phyloP scores from a whole-genome alignment of 2,797 vertebrate species.

The Discoglossus pictus region DNA sequence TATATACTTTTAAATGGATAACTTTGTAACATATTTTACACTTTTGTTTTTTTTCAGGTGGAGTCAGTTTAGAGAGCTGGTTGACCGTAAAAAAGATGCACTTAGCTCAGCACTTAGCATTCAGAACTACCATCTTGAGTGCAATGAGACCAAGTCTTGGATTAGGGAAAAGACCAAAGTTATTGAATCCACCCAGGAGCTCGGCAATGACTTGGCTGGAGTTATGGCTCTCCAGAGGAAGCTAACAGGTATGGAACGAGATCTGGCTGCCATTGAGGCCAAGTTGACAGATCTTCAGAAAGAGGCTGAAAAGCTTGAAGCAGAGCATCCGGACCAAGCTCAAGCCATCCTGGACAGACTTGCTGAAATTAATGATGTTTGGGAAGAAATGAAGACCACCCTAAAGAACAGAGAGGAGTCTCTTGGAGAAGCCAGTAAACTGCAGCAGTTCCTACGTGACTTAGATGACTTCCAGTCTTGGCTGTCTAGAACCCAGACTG shows the following conservation, averaged over 20 bases:
- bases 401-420: conserved; percentile 93
- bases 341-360: conserved; percentile 88
- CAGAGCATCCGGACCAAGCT: conserved; percentile 90
- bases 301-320: conserved; percentile 86
- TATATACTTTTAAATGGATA: too few species aligned
- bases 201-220: conserved; percentile 92
- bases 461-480: conserved; percentile 98
- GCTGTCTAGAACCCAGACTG: conserved; percentile 94
- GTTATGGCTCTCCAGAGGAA: conserved; percentile 98
- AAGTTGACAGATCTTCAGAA: conserved; percentile 91
- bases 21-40: too few species aligned
- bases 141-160: conserved; percentile 98
- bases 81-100: conserved; percentile 93
- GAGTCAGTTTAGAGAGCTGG: conserved; percentile 96
- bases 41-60: conserved; percentile 72
- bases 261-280: conserved; percentile 92
- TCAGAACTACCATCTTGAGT: conserved; percentile 98
- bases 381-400: conserved; percentile 96
- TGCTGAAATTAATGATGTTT: conserved; percentile 86
- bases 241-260: conserved; percentile 95
- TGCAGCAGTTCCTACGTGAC: conserved; percentile 95
- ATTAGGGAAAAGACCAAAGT: conserved; percentile 99
- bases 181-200: conserved; percentile 96
- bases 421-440: conserved; percentile 94
- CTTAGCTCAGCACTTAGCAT: conserved; percentile 92